These are phyloP conservation scores for Tuta absoluta DNA, from an alignment of 2,888 invertebrate genomes.

Conservation along the genomic window DNA sequence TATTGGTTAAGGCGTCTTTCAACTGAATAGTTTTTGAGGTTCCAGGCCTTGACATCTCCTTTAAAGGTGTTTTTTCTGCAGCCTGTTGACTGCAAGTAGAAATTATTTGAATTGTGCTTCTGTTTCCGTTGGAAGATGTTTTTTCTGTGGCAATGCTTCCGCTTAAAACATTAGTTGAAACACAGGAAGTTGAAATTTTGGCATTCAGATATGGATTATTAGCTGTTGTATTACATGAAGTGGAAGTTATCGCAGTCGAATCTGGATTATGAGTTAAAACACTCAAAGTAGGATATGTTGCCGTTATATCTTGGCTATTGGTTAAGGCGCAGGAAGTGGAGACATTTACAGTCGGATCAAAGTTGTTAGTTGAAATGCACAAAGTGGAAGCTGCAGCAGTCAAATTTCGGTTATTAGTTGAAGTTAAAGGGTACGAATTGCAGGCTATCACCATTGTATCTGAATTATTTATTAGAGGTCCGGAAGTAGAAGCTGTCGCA, in stretches of 20 bases:
- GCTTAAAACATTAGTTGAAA: background rate
- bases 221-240: background rate
- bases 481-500: too few species aligned
- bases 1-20: conserved; percentile 7
- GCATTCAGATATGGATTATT: background rate
- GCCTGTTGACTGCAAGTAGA: conserved; percentile 6
- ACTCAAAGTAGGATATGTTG: background rate
- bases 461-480: too few species aligned
- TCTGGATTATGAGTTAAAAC: conserved; percentile 5
- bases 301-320: conserved; percentile 6
- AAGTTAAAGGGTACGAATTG: too few species aligned
- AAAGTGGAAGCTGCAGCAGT: too few species aligned
- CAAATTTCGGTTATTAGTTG: too few species aligned
- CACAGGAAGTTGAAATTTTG: background rate
- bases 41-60: conserved; percentile 8
- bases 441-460: too few species aligned
- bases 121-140: conserved; percentile 10
- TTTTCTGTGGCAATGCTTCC: conserved; percentile 7
- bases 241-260: conserved; percentile 4
- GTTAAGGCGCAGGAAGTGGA: background rate
- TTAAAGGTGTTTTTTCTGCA: conserved; percentile 17
- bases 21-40: conserved; percentile 14
- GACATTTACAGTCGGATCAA: background rate
- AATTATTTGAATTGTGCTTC: conserved; percentile 1
- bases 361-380: background rate